These are phyloP conservation scores for Nomada fabriciana DNA, from an alignment of 2,888 invertebrate species.

Conservation along the genomic window DNA sequence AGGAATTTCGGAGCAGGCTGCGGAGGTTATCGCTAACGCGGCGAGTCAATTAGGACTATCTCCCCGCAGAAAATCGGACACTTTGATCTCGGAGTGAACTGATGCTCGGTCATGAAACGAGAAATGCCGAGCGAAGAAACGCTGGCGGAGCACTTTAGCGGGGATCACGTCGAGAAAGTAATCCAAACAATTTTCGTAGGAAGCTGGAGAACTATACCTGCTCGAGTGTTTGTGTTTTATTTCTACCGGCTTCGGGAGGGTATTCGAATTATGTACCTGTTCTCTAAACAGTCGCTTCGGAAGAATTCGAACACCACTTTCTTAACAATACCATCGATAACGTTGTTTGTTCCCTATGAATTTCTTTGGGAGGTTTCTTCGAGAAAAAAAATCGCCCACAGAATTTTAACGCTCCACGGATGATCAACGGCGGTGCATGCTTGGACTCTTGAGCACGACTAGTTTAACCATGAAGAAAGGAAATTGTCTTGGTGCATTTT, in stretches of 20 bases:
- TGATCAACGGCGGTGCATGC: no score
- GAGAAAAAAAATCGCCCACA: no score
- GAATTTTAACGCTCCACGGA: no score
- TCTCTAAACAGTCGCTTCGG: not conserved
- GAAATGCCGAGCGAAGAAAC: not conserved
- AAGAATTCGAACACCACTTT: not conserved
- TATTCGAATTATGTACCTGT: constrained; percentile 19
- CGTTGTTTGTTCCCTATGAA: no score
- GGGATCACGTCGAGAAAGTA: constrained; percentile 4
- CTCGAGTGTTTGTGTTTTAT: constrained; percentile 20
- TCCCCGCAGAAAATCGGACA: constrained; percentile 37
- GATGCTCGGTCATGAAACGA: not conserved
- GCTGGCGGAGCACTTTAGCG: not conserved
- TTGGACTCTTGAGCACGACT: no score
- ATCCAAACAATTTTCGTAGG: constrained; percentile 3
- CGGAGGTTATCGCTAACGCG: constrained; percentile 35
- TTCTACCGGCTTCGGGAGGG: not conserved
- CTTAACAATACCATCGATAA: no score
- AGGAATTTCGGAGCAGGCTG: constrained; percentile 14
- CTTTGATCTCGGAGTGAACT: constrained; percentile 23
- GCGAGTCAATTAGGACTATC: constrained; percentile 34
- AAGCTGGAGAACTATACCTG: constrained; percentile 9
- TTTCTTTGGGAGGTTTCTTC: no score
- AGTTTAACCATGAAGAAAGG: no score
- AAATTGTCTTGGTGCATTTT: not conserved